Percentiles rank a stretch among this genome's conserved stretches.
phyloP scores from a whole-genome alignment of 1,140 invertebrate species.

The Metopolophium dirhodum region DNA sequence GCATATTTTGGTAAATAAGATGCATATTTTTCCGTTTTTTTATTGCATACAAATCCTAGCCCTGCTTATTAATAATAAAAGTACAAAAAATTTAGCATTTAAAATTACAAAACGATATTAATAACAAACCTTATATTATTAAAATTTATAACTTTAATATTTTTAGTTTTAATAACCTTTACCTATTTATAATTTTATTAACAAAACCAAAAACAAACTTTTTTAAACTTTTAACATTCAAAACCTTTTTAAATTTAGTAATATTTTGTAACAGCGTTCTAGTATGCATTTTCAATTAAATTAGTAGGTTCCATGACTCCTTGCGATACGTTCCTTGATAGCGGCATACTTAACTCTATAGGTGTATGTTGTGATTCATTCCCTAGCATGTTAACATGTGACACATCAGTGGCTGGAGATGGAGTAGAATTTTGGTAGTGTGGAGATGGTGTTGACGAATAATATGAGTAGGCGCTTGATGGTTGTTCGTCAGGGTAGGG shows the following conservation, averaged over 20 bases:
- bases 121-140: too few species aligned
- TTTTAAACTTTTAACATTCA: background rate
- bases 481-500: slow-evolving; percentile 42
- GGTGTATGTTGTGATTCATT: background rate
- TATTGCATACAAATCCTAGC: too few species aligned
- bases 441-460: slow-evolving; percentile 35
- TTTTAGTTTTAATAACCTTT: too few species aligned
- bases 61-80: background rate
- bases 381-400: background rate
- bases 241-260: background rate
- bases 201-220: background rate
- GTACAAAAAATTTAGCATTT: background rate
- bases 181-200: background rate
- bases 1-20: too few species aligned
- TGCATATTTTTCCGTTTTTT: too few species aligned
- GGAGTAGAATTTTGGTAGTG: slow-evolving; percentile 35
- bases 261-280: background rate
- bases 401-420: slow-evolving; percentile 32
- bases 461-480: slow-evolving; percentile 25
- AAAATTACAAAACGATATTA: too few species aligned
- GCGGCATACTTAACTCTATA: slow-evolving; percentile 9
- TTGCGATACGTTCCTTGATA: slow-evolving; percentile 27
- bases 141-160: background rate
- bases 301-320: slow-evolving; percentile 32
- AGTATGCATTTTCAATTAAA: slow-evolving; percentile 23